These are phyloP conservation scores for Schizotus pectinicornis DNA, from an alignment of 2,888 invertebrate genomes.

Conservation along the genomic window DNA sequence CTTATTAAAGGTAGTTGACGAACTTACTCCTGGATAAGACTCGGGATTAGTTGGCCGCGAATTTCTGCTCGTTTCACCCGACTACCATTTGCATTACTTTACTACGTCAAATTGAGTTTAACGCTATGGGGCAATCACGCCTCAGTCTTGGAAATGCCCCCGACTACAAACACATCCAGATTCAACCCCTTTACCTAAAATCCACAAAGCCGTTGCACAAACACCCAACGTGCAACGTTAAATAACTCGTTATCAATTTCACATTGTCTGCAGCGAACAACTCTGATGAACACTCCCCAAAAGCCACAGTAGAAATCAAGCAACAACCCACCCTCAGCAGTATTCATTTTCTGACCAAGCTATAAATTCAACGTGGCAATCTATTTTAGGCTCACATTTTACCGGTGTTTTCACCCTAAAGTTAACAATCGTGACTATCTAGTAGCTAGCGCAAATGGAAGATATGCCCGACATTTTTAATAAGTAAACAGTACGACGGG, in stretches of 20 bases:
- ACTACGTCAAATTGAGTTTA: constrained; percentile 42
- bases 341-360: too few relatives aligned
- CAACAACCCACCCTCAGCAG: too few relatives aligned
- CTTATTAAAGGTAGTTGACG: constrained; percentile 43
- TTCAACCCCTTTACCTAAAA: constrained; percentile 26
- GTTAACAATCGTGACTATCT: too few relatives aligned
- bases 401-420: neutral
- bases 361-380: too few relatives aligned
- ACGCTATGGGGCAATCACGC: constrained; percentile 28
- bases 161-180: constrained; percentile 26
- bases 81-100: constrained; percentile 44
- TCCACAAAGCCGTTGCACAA: constrained; percentile 28
- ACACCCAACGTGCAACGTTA: constrained; percentile 24
- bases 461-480: too few relatives aligned
- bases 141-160: constrained; percentile 17
- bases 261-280: constrained; percentile 13
- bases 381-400: neutral
- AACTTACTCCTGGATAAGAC: constrained; percentile 38
- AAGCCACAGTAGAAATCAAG: too few relatives aligned
- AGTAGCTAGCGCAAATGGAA: too few relatives aligned
- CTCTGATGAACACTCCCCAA: too few relatives aligned
- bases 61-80: constrained; percentile 41
- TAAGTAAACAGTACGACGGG: too few relatives aligned
- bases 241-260: constrained; percentile 22
- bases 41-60: constrained; percentile 39